Conservation (phyloP, 2,888 invertebrate species). For the Tubiluchus corallicola region DNA sequence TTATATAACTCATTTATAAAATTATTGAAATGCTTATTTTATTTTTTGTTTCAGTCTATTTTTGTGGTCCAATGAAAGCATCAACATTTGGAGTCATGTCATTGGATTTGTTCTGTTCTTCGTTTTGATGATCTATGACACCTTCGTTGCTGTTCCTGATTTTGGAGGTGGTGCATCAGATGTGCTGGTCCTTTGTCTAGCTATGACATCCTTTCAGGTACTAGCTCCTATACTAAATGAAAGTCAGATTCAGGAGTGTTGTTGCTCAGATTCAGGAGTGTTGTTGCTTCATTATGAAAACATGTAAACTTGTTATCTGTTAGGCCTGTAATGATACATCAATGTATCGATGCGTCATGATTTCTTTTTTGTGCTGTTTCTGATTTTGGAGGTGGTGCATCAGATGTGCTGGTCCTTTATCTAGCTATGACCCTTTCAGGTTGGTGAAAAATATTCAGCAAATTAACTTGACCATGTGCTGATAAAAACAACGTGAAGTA, state of each 20-base stretch:
- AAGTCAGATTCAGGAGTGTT: too few relatives aligned
- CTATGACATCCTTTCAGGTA: slow-evolving; percentile 73
- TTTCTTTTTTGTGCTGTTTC: slow-evolving; percentile 37
- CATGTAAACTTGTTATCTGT: too few relatives aligned
- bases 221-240: too few relatives aligned
- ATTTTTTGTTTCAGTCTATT: too few relatives aligned
- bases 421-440: slow-evolving; percentile 68
- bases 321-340: too few relatives aligned
- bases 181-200: slow-evolving; percentile 59
- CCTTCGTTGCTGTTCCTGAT: slow-evolving; percentile 39
- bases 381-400: slow-evolving; percentile 47
- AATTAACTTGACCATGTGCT: too few relatives aligned
- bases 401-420: slow-evolving; percentile 67
- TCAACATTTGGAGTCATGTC: slow-evolving; percentile 93
- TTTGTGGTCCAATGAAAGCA: slow-evolving; percentile 91
- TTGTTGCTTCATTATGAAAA: too few relatives aligned
- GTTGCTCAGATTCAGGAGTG: too few relatives aligned
- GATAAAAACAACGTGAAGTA: too few relatives aligned
- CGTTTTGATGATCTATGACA: slow-evolving; percentile 60
- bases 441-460: too few relatives aligned
- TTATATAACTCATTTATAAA: too few relatives aligned
- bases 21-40: too few relatives aligned
- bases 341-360: slow-evolving; percentile 68
- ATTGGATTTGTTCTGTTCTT: slow-evolving; percentile 43
- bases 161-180: slow-evolving; percentile 54